Evolutionary conservation across 2,888 invertebrate species (phyloP).

Genomic region (Lysandra bellargus): DNA sequence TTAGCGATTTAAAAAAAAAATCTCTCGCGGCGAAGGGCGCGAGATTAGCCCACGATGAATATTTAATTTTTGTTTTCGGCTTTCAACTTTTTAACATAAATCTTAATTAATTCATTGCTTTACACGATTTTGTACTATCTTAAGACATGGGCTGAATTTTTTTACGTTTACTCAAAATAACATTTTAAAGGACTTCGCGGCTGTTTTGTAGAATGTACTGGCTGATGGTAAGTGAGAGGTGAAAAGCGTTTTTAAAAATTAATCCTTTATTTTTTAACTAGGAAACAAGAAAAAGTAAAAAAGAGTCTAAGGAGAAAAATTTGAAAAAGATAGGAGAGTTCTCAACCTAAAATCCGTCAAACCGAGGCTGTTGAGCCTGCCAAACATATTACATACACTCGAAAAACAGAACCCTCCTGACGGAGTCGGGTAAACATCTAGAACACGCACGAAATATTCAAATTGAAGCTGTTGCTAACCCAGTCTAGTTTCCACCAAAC

Average conservation of each 20-base stretch:
- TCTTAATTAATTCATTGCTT: conserved; percentile 66
- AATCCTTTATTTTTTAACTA: background rate
- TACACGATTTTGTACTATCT: conserved; percentile 61
- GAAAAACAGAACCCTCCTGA: background rate
- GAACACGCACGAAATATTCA: background rate
- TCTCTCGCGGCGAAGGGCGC: conserved; percentile 47
- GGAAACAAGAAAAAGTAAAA: background rate
- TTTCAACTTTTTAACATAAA: conserved; percentile 59
- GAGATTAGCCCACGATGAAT: conserved; percentile 60
- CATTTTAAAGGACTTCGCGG: background rate
- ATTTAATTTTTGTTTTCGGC: conserved; percentile 70
- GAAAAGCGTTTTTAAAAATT: background rate
- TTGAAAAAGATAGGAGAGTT: too few relatives aligned
- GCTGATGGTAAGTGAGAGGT: background rate
- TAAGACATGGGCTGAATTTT: conserved; percentile 38
- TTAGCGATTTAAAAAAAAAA: conserved; percentile 51
- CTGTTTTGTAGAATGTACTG: background rate
- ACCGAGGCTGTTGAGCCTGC: too few relatives aligned
- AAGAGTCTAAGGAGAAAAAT: too few relatives aligned
- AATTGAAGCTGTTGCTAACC: background rate
- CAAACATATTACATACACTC: too few relatives aligned
- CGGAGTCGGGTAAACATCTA: background rate
- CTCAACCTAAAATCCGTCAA: background rate
- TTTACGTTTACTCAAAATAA: conserved; percentile 20
- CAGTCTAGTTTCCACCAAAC: conserved; percentile 13